These are phyloP conservation scores for Tetranychus truncatus DNA, from an alignment of 2,888 invertebrate genomes.

Conservation along the genomic window DNA sequence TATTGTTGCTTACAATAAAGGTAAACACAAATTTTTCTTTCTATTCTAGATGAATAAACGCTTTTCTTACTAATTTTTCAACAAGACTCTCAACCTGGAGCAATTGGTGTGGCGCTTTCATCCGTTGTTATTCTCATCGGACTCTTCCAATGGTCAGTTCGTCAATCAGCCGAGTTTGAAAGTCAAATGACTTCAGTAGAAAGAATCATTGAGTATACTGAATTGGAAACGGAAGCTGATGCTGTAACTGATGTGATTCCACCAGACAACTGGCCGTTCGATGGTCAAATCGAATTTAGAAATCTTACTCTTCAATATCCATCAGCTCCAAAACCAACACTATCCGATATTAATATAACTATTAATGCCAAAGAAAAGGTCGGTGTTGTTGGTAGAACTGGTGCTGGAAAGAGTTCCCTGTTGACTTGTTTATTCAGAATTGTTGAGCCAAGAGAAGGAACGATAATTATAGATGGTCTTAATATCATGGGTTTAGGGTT, in stretches of 20 bases:
- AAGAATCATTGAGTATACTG: constrained; percentile 56
- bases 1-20: constrained; percentile 31
- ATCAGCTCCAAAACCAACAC: constrained; percentile 47
- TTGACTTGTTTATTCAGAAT: constrained; percentile 37
- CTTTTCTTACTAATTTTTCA: background rate
- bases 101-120: constrained; percentile 12
- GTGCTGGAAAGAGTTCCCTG: constrained; percentile 44
- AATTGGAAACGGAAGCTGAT: constrained; percentile 49
- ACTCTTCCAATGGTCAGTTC: constrained; percentile 37
- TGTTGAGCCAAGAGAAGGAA: constrained; percentile 33
- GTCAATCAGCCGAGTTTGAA: constrained; percentile 38
- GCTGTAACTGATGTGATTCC: constrained; percentile 37
- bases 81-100: background rate
- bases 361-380: constrained; percentile 38
- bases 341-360: constrained; percentile 38
- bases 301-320: constrained; percentile 54
- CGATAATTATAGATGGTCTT: constrained; percentile 35
- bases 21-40: background rate
- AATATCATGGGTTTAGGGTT: constrained; percentile 35
- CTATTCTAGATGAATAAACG: background rate
- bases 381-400: constrained; percentile 62
- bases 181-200: constrained; percentile 45
- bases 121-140: constrained; percentile 7
- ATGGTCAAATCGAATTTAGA: constrained; percentile 58
- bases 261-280: constrained; percentile 32